Base-by-base conservation (phyloP, 2,113 vertebrate genomes). In the Leuciscus idus region DNA sequence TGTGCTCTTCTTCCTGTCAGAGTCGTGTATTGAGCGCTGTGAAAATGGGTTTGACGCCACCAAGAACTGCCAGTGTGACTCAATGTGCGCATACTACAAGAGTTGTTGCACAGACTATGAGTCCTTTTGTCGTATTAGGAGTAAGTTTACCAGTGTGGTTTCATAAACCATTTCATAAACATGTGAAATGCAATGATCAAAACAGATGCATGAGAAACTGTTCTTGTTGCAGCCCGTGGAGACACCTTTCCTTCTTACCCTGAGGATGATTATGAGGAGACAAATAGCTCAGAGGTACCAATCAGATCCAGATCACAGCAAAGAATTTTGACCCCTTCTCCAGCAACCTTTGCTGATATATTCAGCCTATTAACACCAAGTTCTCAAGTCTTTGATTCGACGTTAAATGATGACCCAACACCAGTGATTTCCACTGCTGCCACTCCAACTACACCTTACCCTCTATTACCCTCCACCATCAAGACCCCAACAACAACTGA, bases 61-160 rank as follows among this genome's bases (percentile, higher is more conserved):
- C 79, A 94, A 4, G 92, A 95, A 88, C 62, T 99, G 97, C 90
- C 98, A 99, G 91, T 99, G 98, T 15, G 98, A 99, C n/a, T 92
- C 94, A 11, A 95, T 99, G 90, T 99, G 98, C 78, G 33, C 93
- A 28, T 99, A 98, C 89, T 99, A 99, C 93, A 91, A 93, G 90
- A 99, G 97, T 94, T 99, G 98, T 93, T 99, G 98, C 79, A 78
- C n/a, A 0, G 98, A 99, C 91, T 99, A 95, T 43, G 48, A 92
- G 75, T 84, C 75, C 0, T 84, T 85, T 84, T 99, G 98, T 90
- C 94, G 93, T 62, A 89, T 91, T 86, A 95, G 91, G 92, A 96
- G 98, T 99, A 94, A 93, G 92, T 72, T 48, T 55, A 26, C 13
- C 6, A 46, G 46, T 75, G 23, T 21, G 33, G 26, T 59, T 79